Percentiles rank a stretch among this genome's conserved stretches.
phyloP scores from a whole-genome alignment of 2,113 vertebrate genomes.

The Phrynosoma blainvillii region DNA sequence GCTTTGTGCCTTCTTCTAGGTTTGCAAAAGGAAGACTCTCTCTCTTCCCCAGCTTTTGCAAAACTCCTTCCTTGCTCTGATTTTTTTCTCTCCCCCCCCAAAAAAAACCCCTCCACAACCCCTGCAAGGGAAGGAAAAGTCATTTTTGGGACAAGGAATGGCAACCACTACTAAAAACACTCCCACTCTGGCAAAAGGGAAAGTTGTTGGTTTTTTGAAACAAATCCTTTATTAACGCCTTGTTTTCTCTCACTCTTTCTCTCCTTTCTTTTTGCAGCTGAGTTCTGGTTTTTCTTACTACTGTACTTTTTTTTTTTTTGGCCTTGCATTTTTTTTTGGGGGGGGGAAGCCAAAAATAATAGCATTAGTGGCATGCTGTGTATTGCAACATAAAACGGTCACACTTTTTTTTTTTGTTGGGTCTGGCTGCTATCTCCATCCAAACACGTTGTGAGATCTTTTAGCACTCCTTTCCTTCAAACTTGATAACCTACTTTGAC shows the following conservation, averaged over 20 bases:
- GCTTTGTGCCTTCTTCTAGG: too few relatives aligned
- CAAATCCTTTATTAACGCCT: background rate
- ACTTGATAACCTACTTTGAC: constrained; percentile 31
- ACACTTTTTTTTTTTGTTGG: constrained; percentile 39
- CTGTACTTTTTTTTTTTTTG: too few relatives aligned
- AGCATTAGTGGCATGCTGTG: constrained; percentile 7
- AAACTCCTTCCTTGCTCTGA: background rate
- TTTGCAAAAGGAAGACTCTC: background rate
- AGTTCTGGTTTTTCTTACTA: too few relatives aligned
- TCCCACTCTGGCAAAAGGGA: background rate
- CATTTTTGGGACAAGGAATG: background rate
- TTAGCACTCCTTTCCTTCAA: background rate
- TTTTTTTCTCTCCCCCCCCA: too few relatives aligned
- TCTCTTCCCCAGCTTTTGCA: background rate
- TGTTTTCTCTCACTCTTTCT: accelerated
- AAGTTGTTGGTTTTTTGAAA: background rate
- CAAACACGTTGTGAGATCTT: constrained; percentile 59
- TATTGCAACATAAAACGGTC: constrained; percentile 62
- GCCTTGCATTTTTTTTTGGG: too few relatives aligned
- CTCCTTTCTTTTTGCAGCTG: background rate
- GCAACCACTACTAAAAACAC: background rate
- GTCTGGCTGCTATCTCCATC: constrained; percentile 41
- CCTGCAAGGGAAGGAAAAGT: background rate
- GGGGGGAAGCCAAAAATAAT: too few relatives aligned
- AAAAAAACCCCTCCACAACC: background rate